Conservation (phyloP, 2,113 vertebrate species). For the Seriola aureovittata region DNA sequence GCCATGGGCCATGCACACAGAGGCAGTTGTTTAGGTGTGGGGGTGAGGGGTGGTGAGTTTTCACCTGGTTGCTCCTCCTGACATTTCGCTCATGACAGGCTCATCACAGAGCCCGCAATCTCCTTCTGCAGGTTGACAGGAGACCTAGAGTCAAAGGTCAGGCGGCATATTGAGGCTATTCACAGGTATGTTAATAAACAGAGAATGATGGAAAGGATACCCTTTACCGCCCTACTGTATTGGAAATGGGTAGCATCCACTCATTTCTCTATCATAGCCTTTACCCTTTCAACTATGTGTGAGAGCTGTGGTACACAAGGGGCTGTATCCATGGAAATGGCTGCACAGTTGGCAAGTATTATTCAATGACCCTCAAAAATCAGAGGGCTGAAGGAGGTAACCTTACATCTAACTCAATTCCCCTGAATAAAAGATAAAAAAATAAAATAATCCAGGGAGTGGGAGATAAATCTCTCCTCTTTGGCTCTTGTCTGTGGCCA, state of each 20-base stretch:
- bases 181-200: constrained; percentile 6
- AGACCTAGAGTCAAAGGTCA: constrained; percentile 2
- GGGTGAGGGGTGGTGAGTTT: constrained; percentile 51
- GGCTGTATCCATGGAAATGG: constrained; percentile 55
- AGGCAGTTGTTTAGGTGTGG: constrained; percentile 79
- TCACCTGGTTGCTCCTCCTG: constrained; percentile 50
- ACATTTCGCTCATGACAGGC: constrained; percentile 44
- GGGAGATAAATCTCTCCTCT: constrained; percentile 78
- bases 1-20: constrained; percentile 77
- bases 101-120: constrained; percentile 9
- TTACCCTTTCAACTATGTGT: constrained; percentile 33
- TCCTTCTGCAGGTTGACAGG: not conserved
- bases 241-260: not conserved
- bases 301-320: constrained; percentile 33
- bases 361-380: constrained; percentile 66
- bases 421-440: constrained; percentile 61
- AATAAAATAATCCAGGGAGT: constrained; percentile 53
- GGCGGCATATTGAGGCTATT: not conserved
- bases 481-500: constrained; percentile 24
- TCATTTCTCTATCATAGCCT: not conserved
- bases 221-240: not conserved
- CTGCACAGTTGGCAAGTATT: constrained; percentile 57
- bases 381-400: constrained; percentile 59
- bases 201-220: not conserved
- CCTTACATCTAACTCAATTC: constrained; percentile 57